phyloP scores from a whole-genome alignment of 2,888 invertebrate genomes.

The Pristionchus arcanus region DNA sequence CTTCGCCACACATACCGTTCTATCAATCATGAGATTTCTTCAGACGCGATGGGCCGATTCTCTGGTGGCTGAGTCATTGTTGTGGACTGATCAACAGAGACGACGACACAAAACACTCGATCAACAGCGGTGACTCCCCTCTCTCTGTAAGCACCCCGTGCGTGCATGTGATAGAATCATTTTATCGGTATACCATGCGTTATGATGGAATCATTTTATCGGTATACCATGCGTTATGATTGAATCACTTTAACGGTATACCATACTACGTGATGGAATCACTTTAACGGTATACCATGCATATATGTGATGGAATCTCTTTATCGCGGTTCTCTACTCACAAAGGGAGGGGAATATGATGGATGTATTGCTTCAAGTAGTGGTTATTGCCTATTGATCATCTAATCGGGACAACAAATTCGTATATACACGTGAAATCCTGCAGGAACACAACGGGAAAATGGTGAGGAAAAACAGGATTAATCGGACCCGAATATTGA shows the following conservation, averaged over 20 bases:
- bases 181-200: no score
- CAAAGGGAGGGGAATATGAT: not conserved
- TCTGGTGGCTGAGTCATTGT: not conserved
- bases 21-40: not conserved
- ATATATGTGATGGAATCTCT: not conserved
- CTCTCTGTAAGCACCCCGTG: no score
- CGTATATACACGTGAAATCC: slow-evolving; percentile 36
- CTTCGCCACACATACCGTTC: not conserved
- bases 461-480: not conserved
- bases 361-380: not conserved
- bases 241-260: not conserved
- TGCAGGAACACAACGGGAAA: slow-evolving; percentile 7
- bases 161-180: no score
- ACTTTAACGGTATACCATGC: not conserved
- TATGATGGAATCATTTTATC: not conserved
- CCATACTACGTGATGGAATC: not conserved
- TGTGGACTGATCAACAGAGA: not conserved
- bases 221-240: no score
- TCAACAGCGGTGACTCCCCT: not conserved
- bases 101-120: no score
- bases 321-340: slow-evolving; percentile 4
- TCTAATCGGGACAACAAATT: not conserved
- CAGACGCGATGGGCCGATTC: not conserved
- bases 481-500: slow-evolving; percentile 17
- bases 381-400: slow-evolving; percentile 32